These are phyloP conservation scores for Falco novaeseelandiae DNA, from an alignment of 2,797 vertebrate species.

Conservation along the genomic window DNA sequence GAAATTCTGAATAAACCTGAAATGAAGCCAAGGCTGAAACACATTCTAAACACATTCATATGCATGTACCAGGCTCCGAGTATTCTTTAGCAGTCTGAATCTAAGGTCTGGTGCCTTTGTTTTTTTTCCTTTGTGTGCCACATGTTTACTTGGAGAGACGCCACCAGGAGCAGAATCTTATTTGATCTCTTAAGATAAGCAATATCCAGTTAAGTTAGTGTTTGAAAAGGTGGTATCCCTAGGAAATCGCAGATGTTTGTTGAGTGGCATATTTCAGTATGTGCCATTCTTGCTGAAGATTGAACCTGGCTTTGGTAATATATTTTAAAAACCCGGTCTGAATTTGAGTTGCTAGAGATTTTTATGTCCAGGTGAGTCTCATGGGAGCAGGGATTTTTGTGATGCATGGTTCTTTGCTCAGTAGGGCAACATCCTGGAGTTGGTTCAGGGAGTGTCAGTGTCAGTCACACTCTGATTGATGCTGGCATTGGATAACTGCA, in stretches of 20 bases:
- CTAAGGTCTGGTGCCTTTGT: slow-evolving; percentile 32
- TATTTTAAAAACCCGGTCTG: slow-evolving; percentile 6
- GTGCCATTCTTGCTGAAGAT: not conserved
- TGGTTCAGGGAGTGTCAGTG: not conserved
- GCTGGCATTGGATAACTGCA: slow-evolving; percentile 29
- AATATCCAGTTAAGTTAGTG: not conserved
- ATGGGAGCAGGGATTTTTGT: not conserved
- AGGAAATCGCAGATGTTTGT: not conserved
- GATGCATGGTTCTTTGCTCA: not conserved
- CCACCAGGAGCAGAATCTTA: slow-evolving; percentile 6
- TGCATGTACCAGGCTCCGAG: not conserved
- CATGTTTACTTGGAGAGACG: slow-evolving; percentile 35
- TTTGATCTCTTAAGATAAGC: slow-evolving; percentile 29
- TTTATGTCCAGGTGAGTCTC: not conserved
- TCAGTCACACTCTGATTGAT: slow-evolving; percentile 49
- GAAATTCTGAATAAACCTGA: slow-evolving; percentile 52
- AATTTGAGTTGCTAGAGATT: not conserved
- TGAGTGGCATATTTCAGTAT: not conserved
- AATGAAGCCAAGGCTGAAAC: slow-evolving; percentile 39
- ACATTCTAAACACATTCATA: slow-evolving; percentile 49
- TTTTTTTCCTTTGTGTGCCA: not conserved
- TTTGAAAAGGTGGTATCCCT: slow-evolving; percentile 7
- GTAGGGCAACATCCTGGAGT: not conserved
- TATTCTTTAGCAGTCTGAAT: not conserved
- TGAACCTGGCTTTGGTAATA: not conserved